Evolutionary conservation across 2,888 invertebrate species (phyloP), one percentile per base, ranked within the genome.

Genomic region (Merodon equestris): DNA sequence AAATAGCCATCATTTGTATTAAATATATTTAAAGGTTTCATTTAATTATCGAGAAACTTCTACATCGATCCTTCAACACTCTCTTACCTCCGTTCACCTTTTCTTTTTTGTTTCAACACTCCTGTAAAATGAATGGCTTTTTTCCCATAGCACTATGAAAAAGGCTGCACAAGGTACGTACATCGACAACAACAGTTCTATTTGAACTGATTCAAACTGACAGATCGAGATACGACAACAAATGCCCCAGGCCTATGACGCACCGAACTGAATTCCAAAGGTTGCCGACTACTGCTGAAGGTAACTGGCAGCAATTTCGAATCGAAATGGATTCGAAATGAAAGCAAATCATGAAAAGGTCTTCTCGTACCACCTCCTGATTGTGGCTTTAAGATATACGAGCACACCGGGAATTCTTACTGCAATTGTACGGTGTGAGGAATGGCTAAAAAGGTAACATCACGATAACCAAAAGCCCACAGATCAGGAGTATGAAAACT

Each of bases 141-240:
- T n/a, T n/a, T n/a, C n/a, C n/a, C n/a, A n/a, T n/a, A n/a, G n/a
- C n/a, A n/a, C n/a, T n/a, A n/a, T n/a, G n/a, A n/a, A n/a, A n/a
- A n/a, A n/a, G n/a, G 2, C 27, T 27, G 27, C 27, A 2, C 2
- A 27, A 27, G 27, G 7, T 27, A 27, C 27, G 27, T 7, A 27
- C 7, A 27, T 27, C 27, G 7, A 27, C 27, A 27, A 27, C 27
- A 27, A 27, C 67, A 67, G 34, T 40, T 45, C 50, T 58, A 34
- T 57, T 51, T 61, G 1, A 57, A 66, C 60, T 66, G 72, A 61
- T 72, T 66, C 66, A 77, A 72, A 42, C 60, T 67, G 61, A 57
- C 67, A 67, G 42, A 72, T 72, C 72, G 61, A 72, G 77, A 77
- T 67, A 76, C 44, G 10, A 54, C 9, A 27, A 27, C 7, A 27